A percentile compares a stretch with the other conserved stretches of the same genome.
Evolutionary conservation across 1,140 invertebrate genomes (phyloP).

Genomic region (Apis florea): DNA sequence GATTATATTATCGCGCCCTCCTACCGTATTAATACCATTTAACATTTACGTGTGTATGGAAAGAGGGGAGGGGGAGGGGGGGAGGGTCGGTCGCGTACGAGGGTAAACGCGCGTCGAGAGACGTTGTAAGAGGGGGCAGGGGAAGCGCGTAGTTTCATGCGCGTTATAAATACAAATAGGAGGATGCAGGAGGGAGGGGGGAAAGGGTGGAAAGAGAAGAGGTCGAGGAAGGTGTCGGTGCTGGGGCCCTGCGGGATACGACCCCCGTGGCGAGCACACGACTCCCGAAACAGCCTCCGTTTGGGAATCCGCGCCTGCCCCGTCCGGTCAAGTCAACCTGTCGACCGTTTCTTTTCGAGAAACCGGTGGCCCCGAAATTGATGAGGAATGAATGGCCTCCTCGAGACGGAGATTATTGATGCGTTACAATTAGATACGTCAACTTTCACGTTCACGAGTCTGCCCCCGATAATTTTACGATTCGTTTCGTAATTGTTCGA

Average conservation of each 20-base stretch:
- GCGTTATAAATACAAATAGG: conserved; percentile 43
- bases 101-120: not conserved
- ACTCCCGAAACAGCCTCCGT: conserved; percentile 76
- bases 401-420: conserved; percentile 56
- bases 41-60: not conserved
- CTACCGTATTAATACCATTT: conserved; percentile 6
- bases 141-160: conserved; percentile 18
- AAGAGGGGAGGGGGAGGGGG: not conserved
- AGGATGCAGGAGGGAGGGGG: conserved; percentile 36
- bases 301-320: conserved; percentile 64
- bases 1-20: no score
- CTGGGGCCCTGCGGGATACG: conserved; percentile 73
- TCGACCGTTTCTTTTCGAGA: conserved; percentile 55
- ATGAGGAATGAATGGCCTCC: conserved; percentile 61
- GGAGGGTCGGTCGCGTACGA: not conserved
- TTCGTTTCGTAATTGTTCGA: no score
- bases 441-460: no score
- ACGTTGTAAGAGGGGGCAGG: not conserved
- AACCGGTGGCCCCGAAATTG: conserved; percentile 52
- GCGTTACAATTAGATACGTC: conserved; percentile 47
- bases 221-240: conserved; percentile 64
- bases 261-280: conserved; percentile 74
- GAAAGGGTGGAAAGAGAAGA: conserved; percentile 51
- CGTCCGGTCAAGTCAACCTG: conserved; percentile 63
- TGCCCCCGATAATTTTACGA: no score